Base-by-base conservation (phyloP, 1,140 invertebrate species). In the Orussus abietinus region DNA sequence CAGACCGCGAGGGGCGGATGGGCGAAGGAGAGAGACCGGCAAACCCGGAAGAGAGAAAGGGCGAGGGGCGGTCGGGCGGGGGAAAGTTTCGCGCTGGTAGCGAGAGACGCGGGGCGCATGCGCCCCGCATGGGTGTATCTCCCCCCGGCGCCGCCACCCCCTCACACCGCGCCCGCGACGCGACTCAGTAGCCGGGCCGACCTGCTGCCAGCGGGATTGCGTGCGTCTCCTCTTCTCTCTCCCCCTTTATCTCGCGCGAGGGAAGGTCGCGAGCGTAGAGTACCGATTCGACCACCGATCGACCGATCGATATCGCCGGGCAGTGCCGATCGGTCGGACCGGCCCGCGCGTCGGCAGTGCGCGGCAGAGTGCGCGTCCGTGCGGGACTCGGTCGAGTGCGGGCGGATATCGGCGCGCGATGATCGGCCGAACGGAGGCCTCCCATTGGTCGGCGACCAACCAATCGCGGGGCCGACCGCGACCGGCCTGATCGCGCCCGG, bases 161-260 rank as follows among this genome's bases (percentile, higher is more conserved):
- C 49, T 35, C 55, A 45, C 53, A 56, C 63, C 62, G 49, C 51
- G 45, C 53, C 59, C 54, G 56, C 52, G 41, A 56, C 49, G 45
- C 51, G 58, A 56, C 48, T 69, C 66, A 70, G 67, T 70, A 62
- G 67, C 64, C 67, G 64, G 63, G 57, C 55, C 62, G 65, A 67
- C 63, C 59, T 58, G 64, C 64, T 51, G 57, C 57, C 51, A 64
- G 52, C 57, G 65, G 57, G 47, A 55, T 55, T 61, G 48, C 54
- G 55, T 51, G 58, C 51, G 54, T 59, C 55, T 59, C 47, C 52
- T 49, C 61, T 48, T 53, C 41, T 38, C 25, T 51, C 33, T 53
- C 42, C 40, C 30, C 18, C 11, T 17, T 19, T 37, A 18, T 28
- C 18, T 41, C 9, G 9, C 25, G 4, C 20, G 9, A n/a, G n/a